Conservation (phyloP, 2,888 invertebrate species). For the Chaetoderma sp. region DNA sequence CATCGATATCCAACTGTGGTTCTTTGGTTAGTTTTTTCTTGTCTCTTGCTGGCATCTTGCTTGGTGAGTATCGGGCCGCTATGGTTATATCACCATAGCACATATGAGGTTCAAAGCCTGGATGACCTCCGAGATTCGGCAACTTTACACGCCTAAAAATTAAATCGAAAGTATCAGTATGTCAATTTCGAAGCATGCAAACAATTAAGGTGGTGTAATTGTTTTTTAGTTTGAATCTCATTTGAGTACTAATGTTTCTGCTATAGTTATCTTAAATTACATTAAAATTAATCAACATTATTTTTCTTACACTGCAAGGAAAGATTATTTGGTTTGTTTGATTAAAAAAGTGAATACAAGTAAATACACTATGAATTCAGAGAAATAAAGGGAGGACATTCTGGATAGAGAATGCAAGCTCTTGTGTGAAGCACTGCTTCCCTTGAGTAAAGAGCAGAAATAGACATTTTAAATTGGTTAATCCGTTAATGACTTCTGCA, state of each 20-base stretch:
- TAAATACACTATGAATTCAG: too few relatives aligned
- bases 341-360: not conserved
- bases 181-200: not conserved
- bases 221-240: too few relatives aligned
- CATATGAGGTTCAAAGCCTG: conserved; percentile 90
- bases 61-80: conserved; percentile 76
- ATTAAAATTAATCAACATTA: not conserved
- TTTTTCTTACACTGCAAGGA: not conserved
- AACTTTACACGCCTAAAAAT: conserved; percentile 37
- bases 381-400: too few relatives aligned
- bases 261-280: too few relatives aligned
- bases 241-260: too few relatives aligned
- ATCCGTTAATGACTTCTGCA: too few relatives aligned
- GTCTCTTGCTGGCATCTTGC: conserved; percentile 36
- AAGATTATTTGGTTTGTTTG: not conserved
- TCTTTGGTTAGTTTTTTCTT: conserved; percentile 40
- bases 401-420: too few relatives aligned
- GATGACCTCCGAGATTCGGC: conserved; percentile 71
- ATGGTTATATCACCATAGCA: conserved; percentile 93
- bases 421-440: too few relatives aligned
- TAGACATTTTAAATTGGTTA: too few relatives aligned
- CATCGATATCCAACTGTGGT: too few relatives aligned
- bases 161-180: not conserved
- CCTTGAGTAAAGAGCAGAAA: too few relatives aligned
- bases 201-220: too few relatives aligned